Evolutionary conservation across 2,797 vertebrate genomes (phyloP), one percentile per base, ranked within the genome.

Genomic region (Argya squamiceps): DNA sequence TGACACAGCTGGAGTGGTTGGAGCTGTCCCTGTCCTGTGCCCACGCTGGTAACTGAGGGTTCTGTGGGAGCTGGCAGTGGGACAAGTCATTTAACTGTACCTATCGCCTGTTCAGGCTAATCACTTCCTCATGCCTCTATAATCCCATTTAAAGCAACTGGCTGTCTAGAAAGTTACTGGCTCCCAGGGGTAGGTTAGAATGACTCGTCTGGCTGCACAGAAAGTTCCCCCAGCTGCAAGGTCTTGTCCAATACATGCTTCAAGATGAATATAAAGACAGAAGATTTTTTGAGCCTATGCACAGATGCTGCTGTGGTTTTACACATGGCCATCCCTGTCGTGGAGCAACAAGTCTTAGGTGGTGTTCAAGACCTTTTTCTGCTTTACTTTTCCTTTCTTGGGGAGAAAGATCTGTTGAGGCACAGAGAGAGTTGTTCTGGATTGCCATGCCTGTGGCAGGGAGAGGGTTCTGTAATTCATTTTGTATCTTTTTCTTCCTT

Each of bases 91-190:
- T 94, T 82, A 87, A 60, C 89, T 91, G 94, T 93, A 91, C 79
- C 88, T 73, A n/a, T 91, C 21, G 15, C 81, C 81, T 26, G 3
- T 81, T 68, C 73, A 46, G 60, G 55, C 93, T 97, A 97, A 97
- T 95, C 58, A 3, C 88, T 88, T 94, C 68, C 90, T 97, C 97
- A 97, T 96, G 82, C 96, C 4, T 0, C 80, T 20, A 0, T 97
- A 97, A 97, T 97, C 95, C 93, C 88, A 80, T 97, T 97, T 96
- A 94, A 96, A 97, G 85, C 86, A 89, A 82, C 94, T 84, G 81
- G 47, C 91, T 93, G 82, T 70, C 92, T 86, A 53, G 82, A 88
- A 94, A 95, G 91, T 93, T 94, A 74, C 86, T 39, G 4, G 19
- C 89, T 76, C 78, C 32, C 77, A n/a, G 63, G 19, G 56, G 81